Percentiles rank a stretch among this genome's conserved stretches.
These are phyloP conservation scores for Hassar affinis DNA, from an alignment of 2,113 vertebrate species.

Conservation along the genomic window DNA sequence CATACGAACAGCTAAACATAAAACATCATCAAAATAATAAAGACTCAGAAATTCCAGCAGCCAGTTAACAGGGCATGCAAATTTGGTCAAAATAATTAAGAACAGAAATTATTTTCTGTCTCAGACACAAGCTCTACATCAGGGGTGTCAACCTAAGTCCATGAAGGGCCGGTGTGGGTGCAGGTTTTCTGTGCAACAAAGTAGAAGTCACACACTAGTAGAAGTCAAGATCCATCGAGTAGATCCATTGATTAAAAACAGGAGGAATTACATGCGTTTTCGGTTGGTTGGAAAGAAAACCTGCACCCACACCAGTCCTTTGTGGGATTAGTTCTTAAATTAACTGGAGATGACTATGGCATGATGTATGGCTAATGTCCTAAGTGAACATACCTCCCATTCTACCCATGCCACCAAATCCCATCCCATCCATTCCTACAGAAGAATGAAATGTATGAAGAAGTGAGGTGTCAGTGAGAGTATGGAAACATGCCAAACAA, in stretches of 20 bases:
- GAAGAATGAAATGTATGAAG: conserved; percentile 46
- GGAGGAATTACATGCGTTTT: too few species aligned
- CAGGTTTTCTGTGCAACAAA: too few species aligned
- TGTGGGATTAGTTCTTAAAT: too few species aligned
- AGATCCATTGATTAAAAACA: too few species aligned
- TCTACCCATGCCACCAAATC: conserved; percentile 91
- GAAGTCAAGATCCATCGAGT: too few species aligned
- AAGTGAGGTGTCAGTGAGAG: not conserved
- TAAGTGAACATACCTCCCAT: conserved; percentile 84
- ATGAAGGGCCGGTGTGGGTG: too few species aligned
- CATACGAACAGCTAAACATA: not conserved
- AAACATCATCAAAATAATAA: not conserved
- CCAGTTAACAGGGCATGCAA: not conserved
- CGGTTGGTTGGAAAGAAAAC: too few species aligned
- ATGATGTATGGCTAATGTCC: conserved; percentile 24
- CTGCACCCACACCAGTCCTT: too few species aligned
- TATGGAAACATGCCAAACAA: not conserved
- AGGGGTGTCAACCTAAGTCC: too few species aligned
- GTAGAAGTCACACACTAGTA: too few species aligned
- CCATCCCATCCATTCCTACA: conserved; percentile 92
- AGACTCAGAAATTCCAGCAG: not conserved
- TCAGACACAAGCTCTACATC: not conserved
- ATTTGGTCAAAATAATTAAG: not conserved
- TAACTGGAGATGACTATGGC: not conserved
- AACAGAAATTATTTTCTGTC: not conserved